Evolutionary conservation across 1,140 invertebrate species (phyloP).

Genomic region (Pseudomyrmex gracilis): DNA sequence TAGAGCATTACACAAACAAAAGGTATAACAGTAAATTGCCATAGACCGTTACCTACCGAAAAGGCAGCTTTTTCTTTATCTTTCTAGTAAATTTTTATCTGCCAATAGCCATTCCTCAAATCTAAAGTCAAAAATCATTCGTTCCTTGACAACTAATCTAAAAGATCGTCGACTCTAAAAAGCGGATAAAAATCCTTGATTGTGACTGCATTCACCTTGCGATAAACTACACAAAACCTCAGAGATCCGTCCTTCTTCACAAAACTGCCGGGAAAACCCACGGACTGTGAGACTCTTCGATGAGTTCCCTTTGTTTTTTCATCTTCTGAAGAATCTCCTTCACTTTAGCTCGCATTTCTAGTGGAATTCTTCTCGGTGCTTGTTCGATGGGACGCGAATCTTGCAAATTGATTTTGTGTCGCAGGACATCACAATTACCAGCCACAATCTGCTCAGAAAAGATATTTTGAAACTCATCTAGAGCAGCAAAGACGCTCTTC

Average conservation of each 20-base stretch:
- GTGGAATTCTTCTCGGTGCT: neutral
- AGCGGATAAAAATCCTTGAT: slow-evolving; percentile 71
- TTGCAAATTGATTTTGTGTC: neutral
- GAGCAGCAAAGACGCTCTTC: neutral
- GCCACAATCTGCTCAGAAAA: neutral
- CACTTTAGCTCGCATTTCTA: neutral
- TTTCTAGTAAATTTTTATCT: too few species aligned
- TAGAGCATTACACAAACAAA: slow-evolving; percentile 72
- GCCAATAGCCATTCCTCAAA: too few species aligned
- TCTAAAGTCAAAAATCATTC: too few species aligned
- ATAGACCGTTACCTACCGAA: slow-evolving; percentile 70
- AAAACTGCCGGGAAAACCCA: neutral
- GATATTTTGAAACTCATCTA: neutral
- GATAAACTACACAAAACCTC: slow-evolving; percentile 85
- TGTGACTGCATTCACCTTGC: slow-evolving; percentile 82
- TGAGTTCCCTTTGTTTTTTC: neutral
- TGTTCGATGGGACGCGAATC: neutral
- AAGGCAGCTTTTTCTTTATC: too few species aligned
- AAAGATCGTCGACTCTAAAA: slow-evolving; percentile 66
- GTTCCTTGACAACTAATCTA: too few species aligned
- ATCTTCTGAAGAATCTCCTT: neutral
- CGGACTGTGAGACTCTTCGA: neutral
- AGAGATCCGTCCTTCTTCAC: slow-evolving; percentile 82
- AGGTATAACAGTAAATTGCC: slow-evolving; percentile 71
- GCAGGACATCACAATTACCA: neutral